Base-by-base conservation (phyloP, 2,888 invertebrate species). In the Cheilosia pagana region DNA sequence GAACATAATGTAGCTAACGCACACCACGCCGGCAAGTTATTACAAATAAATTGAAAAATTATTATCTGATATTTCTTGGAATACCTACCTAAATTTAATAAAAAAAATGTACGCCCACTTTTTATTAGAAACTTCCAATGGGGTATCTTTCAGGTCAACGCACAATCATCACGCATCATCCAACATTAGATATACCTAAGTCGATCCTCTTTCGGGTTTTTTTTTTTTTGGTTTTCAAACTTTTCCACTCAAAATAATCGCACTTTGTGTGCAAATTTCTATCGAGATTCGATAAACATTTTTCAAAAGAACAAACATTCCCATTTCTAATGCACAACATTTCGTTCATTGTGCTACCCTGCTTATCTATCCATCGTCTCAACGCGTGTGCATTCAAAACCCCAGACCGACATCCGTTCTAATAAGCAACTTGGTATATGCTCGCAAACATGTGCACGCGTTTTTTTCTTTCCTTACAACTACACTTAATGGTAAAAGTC, bases 401-500 rank as follows among this genome's bases (percentile, higher is more conserved):
- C 16, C 45, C n/a, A 39, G 21, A 53, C 53, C 60, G 52, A 55
- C 81, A 83, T 83, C 83, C 79, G 83, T 59, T 83, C 83, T 71
- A 79, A 59, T 68, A 67, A 68, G 31, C 25, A 21, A 31, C 12
- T 53, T 65, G 60, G 68, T 41, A 57, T 43, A 57, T 43, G 39
- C 72, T 48, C 62, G 75, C 81, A 55, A 78, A 72, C 82, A 82
- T 71, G 45, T 62, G 82, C 53, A 77, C 41, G 67, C 39, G 28
- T 21, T 16, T n/a, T 25, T 28, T 48, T 23, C 1, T 52, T 43
- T 35, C 53, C 50, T 7, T 48, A 25, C 19, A 50, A 28, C n/a
- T n/a, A n/a, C n/a, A n/a, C 43, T 65, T 35, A 39, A 48, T 63
- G 16, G 16, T 31, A 59, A 60, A 57, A 65, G 35, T 25, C 28